Evolutionary conservation across 2,888 invertebrate species (phyloP).

Genomic region (Aleiodes leptofemur): DNA sequence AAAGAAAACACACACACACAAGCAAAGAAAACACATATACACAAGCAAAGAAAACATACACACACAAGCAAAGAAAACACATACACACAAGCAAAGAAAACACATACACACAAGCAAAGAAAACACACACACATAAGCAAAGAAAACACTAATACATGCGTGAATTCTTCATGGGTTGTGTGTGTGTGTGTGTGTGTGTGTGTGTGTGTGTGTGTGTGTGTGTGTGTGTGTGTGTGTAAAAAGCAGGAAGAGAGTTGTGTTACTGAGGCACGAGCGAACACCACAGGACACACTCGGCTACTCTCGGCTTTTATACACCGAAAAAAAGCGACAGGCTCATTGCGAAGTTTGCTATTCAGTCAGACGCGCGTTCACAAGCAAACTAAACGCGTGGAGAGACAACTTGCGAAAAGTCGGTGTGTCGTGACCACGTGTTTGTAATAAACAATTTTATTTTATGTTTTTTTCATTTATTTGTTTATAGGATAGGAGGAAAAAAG

Average conservation of each 20-base stretch:
- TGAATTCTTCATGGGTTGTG: too few relatives aligned
- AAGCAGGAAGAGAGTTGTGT: too few relatives aligned
- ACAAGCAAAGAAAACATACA: too few relatives aligned
- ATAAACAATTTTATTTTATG: constrained; percentile 31
- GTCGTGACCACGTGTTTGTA: constrained; percentile 62
- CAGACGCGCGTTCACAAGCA: constrained; percentile 72
- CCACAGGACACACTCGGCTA: constrained; percentile 42
- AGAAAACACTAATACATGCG: too few relatives aligned
- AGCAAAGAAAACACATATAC: too few relatives aligned
- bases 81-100: too few relatives aligned
- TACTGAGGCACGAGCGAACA: constrained; percentile 20
- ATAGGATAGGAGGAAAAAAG: background rate
- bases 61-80: too few relatives aligned
- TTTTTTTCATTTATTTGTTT: background rate
- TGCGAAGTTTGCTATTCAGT: constrained; percentile 62
- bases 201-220: constrained; percentile 15
- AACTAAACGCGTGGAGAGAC: constrained; percentile 65
- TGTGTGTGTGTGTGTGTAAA: constrained; percentile 18
- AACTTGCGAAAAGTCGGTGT: constrained; percentile 54
- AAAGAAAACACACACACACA: background rate
- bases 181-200: too few relatives aligned
- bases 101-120: constrained; percentile 20
- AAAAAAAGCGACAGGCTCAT: constrained; percentile 44
- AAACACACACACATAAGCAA: too few relatives aligned
- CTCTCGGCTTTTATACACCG: constrained; percentile 28